Evolutionary conservation across 2,888 invertebrate species (phyloP).

Genomic region (Drosophila siamana): DNA sequence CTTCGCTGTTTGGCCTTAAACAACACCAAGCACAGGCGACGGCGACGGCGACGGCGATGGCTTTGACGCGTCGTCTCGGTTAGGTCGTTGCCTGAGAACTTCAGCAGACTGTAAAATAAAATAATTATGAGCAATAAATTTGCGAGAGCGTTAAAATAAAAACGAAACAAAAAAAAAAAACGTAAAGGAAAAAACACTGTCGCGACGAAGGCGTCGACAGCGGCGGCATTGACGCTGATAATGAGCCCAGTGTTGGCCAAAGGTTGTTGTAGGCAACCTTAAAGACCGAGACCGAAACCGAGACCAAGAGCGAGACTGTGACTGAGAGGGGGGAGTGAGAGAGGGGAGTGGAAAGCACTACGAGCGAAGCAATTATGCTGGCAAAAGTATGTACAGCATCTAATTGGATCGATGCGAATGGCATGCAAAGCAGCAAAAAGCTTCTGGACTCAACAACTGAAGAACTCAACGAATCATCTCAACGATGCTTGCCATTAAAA

Average conservation of each 20-base stretch:
- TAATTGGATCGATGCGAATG: constrained; percentile 77
- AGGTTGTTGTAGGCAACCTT: constrained; percentile 60
- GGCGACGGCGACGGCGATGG: constrained; percentile 2
- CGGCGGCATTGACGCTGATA: constrained; percentile 51
- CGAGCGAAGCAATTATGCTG: constrained; percentile 55
- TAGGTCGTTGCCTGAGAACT: constrained; percentile 74
- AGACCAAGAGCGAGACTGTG: neutral
- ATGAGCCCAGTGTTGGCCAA: constrained; percentile 55
- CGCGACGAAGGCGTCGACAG: constrained; percentile 42
- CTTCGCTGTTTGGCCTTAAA: constrained; percentile 22
- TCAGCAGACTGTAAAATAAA: constrained; percentile 80
- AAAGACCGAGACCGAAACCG: constrained; percentile 13
- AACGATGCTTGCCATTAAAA: constrained; percentile 61
- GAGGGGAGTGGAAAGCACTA: neutral
- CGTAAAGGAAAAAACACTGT: constrained; percentile 40
- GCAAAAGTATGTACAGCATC: constrained; percentile 49
- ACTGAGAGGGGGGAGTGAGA: neutral
- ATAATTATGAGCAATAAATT: constrained; percentile 78
- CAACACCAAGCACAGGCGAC: constrained; percentile 21
- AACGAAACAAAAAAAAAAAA: neutral
- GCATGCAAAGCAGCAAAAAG: constrained; percentile 38
- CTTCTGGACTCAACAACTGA: neutral
- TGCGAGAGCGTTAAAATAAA: constrained; percentile 48
- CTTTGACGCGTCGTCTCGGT: constrained; percentile 22
- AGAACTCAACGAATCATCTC: constrained; percentile 19